Base-by-base conservation (phyloP, 1,140 invertebrate species). In the Tigriopus japonicus region DNA sequence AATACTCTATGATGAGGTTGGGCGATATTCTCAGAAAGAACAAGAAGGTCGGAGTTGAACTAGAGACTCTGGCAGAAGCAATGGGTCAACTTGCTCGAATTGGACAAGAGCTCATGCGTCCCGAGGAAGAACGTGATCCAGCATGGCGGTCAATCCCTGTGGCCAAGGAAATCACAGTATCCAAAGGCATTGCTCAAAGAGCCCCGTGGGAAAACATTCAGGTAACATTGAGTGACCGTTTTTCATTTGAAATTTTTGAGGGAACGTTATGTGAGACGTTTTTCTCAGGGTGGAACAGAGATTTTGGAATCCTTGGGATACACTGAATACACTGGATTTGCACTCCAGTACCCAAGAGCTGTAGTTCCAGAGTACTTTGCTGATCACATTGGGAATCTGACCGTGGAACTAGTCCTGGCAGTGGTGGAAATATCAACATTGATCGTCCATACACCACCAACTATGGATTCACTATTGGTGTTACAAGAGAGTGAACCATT, bases 371-470 rank as follows among this genome's bases (percentile, higher is more conserved):
- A 58, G 14, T 40, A 41, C 17, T 58, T 58, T 42, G 55, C 55
- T 17, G 55, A 58, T 58, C 55, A 58, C 15, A 58, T 58, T 43
- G 55, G 55, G 3, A 58, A 58, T 42, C 28, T 58, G 12, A 58
- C 55, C 28, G 55, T 58, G 24, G 55, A 58, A 40, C 42, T 58
- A 6, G 55, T 58, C 14, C 41, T 58, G 12, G 55, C 55, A 2
- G 42, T 15, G 35, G 55, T 58, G 55, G 55, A 58, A 42, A 58
- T 58, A 58, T 58, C 55, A 40, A 58, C 55, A n/a, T 43, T 58
- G 17, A n/a, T 58, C 6, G 41, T 58, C 14, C 55, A 23, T 10
- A 41, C 42, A 15, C 28, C 55, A 6, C 55, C 55, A 58, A 58
- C 28, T 6, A 40, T 58, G 24, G 55, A 58, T 13, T 41, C 55